phyloP scores from a whole-genome alignment of 2,113 vertebrate genomes.

The Progne subis region DNA sequence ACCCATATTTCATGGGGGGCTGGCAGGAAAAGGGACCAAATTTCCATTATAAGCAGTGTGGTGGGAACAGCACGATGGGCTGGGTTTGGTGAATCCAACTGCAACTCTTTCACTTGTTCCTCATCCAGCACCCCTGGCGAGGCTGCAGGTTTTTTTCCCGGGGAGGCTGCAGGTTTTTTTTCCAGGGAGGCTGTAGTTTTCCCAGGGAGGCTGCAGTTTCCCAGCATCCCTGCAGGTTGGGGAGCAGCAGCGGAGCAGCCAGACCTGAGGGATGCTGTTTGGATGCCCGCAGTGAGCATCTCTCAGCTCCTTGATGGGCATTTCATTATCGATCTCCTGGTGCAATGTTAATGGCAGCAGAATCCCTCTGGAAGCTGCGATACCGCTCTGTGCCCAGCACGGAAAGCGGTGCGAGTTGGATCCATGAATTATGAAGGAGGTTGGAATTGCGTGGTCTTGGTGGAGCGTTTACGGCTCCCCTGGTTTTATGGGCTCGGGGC shows the following conservation, averaged over 20 bases:
- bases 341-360: not conserved
- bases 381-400: not conserved
- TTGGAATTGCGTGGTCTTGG: not conserved
- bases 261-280: not conserved
- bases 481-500: not conserved
- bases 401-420: not conserved
- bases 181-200: not conserved
- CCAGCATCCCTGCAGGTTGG: not conserved
- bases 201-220: not conserved
- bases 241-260: not conserved
- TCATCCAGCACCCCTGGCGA: not conserved
- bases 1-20: rapidly evolving
- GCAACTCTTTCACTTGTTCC: not conserved
- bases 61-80: not conserved
- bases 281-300: not conserved
- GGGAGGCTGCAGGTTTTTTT: not conserved
- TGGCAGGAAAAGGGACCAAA: rapidly evolving
- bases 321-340: constrained; percentile 17
- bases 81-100: not conserved
- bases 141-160: not conserved
- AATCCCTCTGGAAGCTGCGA: not conserved
- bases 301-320: not conserved
- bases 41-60: not conserved
- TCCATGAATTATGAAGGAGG: not conserved
- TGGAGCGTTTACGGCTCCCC: not conserved